Evolutionary conservation across 2,888 invertebrate genomes (phyloP), one percentile per base, ranked within the genome.

Genomic region (Ischnura elegans): DNA sequence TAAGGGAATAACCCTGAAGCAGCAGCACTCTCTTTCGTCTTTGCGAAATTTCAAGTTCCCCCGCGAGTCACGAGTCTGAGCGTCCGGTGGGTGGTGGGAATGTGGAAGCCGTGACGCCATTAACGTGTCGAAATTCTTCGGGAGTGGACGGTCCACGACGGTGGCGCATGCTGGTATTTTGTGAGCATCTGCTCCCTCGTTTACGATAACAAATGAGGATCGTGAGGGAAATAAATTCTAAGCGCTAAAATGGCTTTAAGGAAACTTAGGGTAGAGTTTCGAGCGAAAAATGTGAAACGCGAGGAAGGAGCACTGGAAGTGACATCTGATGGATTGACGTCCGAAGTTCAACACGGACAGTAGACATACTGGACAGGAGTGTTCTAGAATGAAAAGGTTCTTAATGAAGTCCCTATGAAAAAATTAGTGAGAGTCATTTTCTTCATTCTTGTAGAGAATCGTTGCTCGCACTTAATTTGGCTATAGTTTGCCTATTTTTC

Each of bases 171-270:
- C 13, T 19, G 5, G 76, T 10, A 76, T 76, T 76, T 76, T 36
- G 76, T 10, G 29, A 76, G 76, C 13, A 19, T 13, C 8, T 51
- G 51, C 36, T 76, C 36, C 76, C 76, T 76, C 29, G 29, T 19
- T 76, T 76, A 76, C 76, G 76, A 36, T 76, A 36, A 76, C 29
- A 76, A 76, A 76, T 76, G 76, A n/a, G 76, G 76, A 16, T 76
- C 36, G 36, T 36, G 76, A 76, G 76, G 6, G 76, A 76, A 76
- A 76, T 76, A 76, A 76, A 76, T 76, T 29, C 10, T 16, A 36
- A 8, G 29, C 13, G 36, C n/a, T n/a, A n/a, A n/a, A 76, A 29
- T 13, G 36, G 76, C 10, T 5, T 8, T 2, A 10, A 13, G 76
- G 13, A 51, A 19, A 51, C 51, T 51, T 51, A 8, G n/a, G n/a